Base-by-base conservation (phyloP, 2,888 invertebrate species). In the Oscheius sp. region DNA sequence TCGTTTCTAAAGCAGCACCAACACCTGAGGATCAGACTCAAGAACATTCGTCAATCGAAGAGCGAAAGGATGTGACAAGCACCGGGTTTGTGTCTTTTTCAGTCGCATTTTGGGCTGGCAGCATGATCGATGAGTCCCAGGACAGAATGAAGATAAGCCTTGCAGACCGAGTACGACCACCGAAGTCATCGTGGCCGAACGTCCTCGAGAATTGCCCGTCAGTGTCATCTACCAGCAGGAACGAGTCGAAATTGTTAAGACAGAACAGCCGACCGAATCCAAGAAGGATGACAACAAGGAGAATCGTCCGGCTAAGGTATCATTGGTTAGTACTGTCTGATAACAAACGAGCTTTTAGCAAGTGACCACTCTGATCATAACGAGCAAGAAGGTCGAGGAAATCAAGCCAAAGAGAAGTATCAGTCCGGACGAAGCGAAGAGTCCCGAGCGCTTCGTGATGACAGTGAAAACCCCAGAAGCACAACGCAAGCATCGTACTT, bases 381-480 rank as follows among this genome's bases (percentile, higher is more conserved):
- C 63, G 32, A 63, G 48, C 10, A 63, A 63, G 21, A 63, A 21
- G 32, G 32, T 65, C 33, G 33, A 48, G 21, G 50, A 65, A 29
- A 21, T 47, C 13, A 63, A 63, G 21, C 29, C 47, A 35, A 13
- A 42, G 5, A 9, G 63, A 63, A 48, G 63, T 51, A 58, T n/a
- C 59, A 74, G 42, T 59, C 73, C 47, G 73, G 66, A 70, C 13
- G 35, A 60, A 32, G 32, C 70, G 21, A 62, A 62, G n/a, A 62
- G 62, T 47, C 75, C 80, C 2, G 78, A 80, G 58, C 68, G 77
- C 71, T 80, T 73, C 62, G 70, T 79, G 32, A 74, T 81, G 55
- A 70, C 76, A 42, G 77, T 76, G 29, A 77, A 79, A 68, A 77
- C 79, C 13, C 77, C 80, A 2, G 78, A 78, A 74, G 76, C 76